phyloP scores from a whole-genome alignment of 2,888 invertebrate species.

The Steinernema scapterisci region DNA sequence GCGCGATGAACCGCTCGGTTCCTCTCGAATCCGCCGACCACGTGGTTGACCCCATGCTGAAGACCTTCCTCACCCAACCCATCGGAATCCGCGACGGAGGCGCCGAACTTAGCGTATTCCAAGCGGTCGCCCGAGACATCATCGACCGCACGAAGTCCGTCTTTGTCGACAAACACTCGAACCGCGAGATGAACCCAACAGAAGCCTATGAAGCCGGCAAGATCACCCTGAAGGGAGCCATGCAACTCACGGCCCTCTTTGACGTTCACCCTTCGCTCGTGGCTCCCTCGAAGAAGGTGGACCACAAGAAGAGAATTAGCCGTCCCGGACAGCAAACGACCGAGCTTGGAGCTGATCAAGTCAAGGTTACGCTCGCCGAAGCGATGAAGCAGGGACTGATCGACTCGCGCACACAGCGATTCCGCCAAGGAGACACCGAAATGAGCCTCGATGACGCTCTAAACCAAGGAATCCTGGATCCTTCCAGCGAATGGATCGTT shows the following conservation, averaged over 20 bases:
- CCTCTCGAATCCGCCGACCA: conserved; percentile 67
- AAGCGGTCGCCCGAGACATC: conserved; percentile 83
- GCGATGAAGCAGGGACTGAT: conserved; percentile 80
- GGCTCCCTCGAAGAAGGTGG: conserved; percentile 75
- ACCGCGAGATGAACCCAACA: conserved; percentile 78
- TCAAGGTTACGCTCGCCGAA: conserved; percentile 78
- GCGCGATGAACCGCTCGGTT: conserved; percentile 52
- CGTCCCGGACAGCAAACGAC: conserved; percentile 72
- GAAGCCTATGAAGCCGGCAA: conserved; percentile 83
- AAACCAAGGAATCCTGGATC: conserved; percentile 66
- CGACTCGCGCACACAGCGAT: conserved; percentile 71
- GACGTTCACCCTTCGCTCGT: conserved; percentile 74
- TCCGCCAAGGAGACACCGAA: conserved; percentile 73
- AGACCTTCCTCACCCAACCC: conserved; percentile 80
- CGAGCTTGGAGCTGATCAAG: conserved; percentile 66
- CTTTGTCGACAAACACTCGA: conserved; percentile 57
- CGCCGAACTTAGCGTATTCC: conserved; percentile 78
- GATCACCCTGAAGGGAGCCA: conserved; percentile 85
- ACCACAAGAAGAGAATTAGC: conserved; percentile 83
- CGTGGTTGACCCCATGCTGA: conserved; percentile 68
- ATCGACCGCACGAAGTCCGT: conserved; percentile 84
- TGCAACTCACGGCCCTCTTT: conserved; percentile 81
- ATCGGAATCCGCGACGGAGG: conserved; percentile 79
- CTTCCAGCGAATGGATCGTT: conserved; percentile 67
- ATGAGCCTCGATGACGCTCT: conserved; percentile 69